These are phyloP conservation scores for Balanococcus diminutus DNA, from an alignment of 2,888 invertebrate species.

Conservation along the genomic window DNA sequence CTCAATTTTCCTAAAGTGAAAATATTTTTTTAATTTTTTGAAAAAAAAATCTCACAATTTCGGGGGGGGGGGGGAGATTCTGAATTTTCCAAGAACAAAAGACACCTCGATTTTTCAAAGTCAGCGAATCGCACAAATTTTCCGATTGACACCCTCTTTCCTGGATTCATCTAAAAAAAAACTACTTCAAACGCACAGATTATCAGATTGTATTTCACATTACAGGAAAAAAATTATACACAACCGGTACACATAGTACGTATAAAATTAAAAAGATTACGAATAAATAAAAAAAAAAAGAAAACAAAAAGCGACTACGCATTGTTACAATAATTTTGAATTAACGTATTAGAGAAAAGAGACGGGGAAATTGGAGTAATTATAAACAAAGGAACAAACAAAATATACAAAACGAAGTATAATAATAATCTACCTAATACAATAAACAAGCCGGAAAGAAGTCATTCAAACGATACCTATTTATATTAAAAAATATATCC, in stretches of 20 bases:
- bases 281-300: constrained; percentile 1
- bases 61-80: too few species aligned
- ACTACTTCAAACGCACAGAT: not conserved
- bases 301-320: constrained; percentile 26
- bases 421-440: not conserved
- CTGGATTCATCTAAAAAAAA: not conserved
- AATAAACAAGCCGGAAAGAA: not conserved
- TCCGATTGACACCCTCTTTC: too few species aligned
- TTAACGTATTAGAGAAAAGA: not conserved
- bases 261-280: constrained; percentile 21
- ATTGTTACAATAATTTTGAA: constrained; percentile 18
- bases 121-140: too few species aligned
- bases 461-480: not conserved
- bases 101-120: too few species aligned
- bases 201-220: constrained; percentile 12
- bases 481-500: not conserved
- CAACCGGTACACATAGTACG: constrained; percentile 17
- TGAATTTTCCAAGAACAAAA: too few species aligned
- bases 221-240: not conserved
- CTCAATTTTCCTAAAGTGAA: too few species aligned
- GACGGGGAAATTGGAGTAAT: not conserved
- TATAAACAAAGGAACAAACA: constrained; percentile 24
- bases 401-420: not conserved
- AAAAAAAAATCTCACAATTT: too few species aligned
- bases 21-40: too few species aligned